phyloP scores from a whole-genome alignment of 2,888 invertebrate genomes.

The Amphipyra berbera region DNA sequence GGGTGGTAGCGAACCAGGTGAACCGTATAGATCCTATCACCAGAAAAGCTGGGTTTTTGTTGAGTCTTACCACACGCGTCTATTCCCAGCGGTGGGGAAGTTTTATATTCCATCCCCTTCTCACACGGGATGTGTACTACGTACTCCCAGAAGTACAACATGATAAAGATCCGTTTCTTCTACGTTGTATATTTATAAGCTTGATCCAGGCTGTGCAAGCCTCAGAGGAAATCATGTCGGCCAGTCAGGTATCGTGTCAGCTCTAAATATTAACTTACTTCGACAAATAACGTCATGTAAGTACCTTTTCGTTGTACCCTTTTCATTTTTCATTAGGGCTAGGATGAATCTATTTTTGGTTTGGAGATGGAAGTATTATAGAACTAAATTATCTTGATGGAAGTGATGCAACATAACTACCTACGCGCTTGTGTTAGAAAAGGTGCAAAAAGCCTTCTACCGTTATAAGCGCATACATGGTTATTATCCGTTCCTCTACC shows the following conservation, averaged over 20 bases:
- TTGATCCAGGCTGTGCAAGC: neutral
- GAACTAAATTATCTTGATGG: neutral
- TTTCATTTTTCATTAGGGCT: slow-evolving; percentile 32
- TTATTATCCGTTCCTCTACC: too few relatives aligned
- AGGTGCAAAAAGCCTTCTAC: too few relatives aligned
- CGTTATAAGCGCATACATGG: too few relatives aligned
- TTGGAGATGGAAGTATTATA: neutral
- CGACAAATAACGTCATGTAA: slow-evolving; percentile 19
- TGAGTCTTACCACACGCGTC: too few relatives aligned
- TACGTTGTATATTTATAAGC: neutral
- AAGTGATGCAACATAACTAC: too few relatives aligned
- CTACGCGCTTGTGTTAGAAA: too few relatives aligned
- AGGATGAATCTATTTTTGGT: slow-evolving; percentile 4
- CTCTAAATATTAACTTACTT: slow-evolving; percentile 24
- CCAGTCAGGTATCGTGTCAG: slow-evolving; percentile 18
- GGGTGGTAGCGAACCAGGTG: too few relatives aligned
- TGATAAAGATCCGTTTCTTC: neutral
- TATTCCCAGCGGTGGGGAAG: too few relatives aligned
- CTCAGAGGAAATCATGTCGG: slow-evolving; percentile 39
- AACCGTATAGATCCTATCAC: too few relatives aligned
- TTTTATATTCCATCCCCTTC: too few relatives aligned
- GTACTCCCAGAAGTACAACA: neutral
- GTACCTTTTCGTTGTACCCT: slow-evolving; percentile 14
- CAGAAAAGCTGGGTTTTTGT: too few relatives aligned
- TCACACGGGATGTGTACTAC: neutral